Conservation (phyloP, 2,797 vertebrate genomes). For the Coregonus suidteri region DNA sequence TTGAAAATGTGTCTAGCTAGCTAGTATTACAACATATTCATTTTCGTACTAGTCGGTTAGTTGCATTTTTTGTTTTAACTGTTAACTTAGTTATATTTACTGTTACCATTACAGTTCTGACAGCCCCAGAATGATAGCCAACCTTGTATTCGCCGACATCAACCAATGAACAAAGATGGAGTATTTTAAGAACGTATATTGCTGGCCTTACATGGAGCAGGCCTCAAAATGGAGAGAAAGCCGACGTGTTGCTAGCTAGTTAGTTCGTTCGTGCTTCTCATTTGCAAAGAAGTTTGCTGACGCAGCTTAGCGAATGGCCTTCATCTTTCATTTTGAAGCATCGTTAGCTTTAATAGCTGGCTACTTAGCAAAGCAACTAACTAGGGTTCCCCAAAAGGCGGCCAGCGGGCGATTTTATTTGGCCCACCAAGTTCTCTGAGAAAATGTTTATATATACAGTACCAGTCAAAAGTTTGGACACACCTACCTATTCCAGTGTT, state of each 20-base stretch:
- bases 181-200: constrained; percentile 4
- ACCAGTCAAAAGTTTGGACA: no score
- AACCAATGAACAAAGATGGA: constrained; percentile 8
- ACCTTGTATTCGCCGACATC: neutral
- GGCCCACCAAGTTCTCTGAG: no score
- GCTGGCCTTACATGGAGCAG: neutral
- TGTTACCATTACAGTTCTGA: neutral
- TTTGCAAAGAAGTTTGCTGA: neutral
- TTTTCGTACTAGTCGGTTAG: neutral
- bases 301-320: neutral
- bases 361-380: no score
- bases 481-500: no score
- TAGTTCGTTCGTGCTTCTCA: neutral
- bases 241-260: no score
- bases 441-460: no score
- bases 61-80: neutral
- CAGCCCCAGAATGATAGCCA: neutral
- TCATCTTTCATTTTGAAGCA: no score
- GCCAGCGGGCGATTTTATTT: no score
- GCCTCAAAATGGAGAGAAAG: constrained; percentile 3
- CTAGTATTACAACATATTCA: neutral
- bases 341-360: no score
- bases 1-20: no score
- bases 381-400: no score
- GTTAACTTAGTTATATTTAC: neutral